Evolutionary conservation across 1,140 invertebrate genomes (phyloP).

Genomic region (Chironomus striatipennis): DNA sequence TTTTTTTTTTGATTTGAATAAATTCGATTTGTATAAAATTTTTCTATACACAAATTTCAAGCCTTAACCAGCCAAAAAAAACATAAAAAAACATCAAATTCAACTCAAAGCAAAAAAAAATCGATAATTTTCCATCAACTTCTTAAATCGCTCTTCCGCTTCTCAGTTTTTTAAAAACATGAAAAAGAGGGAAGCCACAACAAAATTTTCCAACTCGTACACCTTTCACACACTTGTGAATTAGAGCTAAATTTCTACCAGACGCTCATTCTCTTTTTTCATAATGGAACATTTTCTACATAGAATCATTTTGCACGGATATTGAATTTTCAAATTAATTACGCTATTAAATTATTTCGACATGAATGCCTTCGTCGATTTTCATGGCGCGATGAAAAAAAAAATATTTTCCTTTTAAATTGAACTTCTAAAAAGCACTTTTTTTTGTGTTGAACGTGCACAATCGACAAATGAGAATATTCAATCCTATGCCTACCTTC

Average conservation of each 20-base stretch:
- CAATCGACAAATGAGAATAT: not conserved
- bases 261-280: not conserved
- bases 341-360: constrained; percentile 20
- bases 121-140: no score
- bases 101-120: no score
- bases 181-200: not conserved
- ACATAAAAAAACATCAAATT: no score
- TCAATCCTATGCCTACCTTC: not conserved
- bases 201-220: not conserved
- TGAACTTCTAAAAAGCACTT: not conserved
- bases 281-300: not conserved
- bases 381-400: not conserved
- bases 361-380: not conserved
- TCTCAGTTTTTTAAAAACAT: not conserved
- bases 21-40: no score
- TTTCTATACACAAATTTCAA: no score
- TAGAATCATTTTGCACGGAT: not conserved
- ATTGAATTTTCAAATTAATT: constrained; percentile 23
- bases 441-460: not conserved
- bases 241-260: not conserved
- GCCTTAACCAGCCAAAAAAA: no score
- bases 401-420: not conserved
- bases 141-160: no score
- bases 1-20: no score
- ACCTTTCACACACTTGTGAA: not conserved